Conservation (phyloP, 1,140 invertebrate species). For the Leptonema lineaticorne region DNA sequence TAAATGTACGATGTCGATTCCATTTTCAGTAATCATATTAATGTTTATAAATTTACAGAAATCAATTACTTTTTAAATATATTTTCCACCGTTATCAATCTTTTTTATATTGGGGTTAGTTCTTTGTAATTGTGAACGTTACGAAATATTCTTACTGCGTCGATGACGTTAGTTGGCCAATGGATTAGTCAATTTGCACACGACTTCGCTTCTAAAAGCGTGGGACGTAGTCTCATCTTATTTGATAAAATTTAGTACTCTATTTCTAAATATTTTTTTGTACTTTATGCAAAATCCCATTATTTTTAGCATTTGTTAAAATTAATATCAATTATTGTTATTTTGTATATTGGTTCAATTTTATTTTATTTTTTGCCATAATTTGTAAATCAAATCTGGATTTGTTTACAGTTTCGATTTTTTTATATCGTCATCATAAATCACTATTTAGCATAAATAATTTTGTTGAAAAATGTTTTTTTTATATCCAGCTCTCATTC, state of each 20-base stretch:
- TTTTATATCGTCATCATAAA: too few species aligned
- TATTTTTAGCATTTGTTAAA: not conserved
- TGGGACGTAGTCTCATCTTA: conserved; percentile 4
- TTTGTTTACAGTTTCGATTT: too few species aligned
- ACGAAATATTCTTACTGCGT: not conserved
- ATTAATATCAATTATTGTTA: too few species aligned
- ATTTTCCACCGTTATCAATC: not conserved
- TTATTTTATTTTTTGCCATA: too few species aligned
- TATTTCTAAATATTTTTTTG: too few species aligned
- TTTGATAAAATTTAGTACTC: not conserved
- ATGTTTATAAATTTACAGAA: not conserved
- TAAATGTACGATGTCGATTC: too few species aligned
- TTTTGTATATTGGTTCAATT: too few species aligned
- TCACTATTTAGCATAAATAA: too few species aligned
- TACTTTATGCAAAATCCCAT: not conserved
- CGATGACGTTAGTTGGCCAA: conserved; percentile 12
- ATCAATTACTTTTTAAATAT: not conserved
- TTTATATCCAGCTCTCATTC: too few species aligned
- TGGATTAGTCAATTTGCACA: conserved; percentile 14
- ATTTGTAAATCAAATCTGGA: too few species aligned
- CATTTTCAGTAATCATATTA: not conserved
- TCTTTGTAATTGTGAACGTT: not conserved
- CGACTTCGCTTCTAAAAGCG: conserved; percentile 11
- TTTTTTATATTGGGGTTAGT: not conserved
- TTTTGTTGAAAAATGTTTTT: too few species aligned